A percentile compares a stretch with the other conserved stretches of the same genome.
Evolutionary conservation across 2,888 invertebrate genomes (phyloP).

Genomic region (Drosophila cognata): DNA sequence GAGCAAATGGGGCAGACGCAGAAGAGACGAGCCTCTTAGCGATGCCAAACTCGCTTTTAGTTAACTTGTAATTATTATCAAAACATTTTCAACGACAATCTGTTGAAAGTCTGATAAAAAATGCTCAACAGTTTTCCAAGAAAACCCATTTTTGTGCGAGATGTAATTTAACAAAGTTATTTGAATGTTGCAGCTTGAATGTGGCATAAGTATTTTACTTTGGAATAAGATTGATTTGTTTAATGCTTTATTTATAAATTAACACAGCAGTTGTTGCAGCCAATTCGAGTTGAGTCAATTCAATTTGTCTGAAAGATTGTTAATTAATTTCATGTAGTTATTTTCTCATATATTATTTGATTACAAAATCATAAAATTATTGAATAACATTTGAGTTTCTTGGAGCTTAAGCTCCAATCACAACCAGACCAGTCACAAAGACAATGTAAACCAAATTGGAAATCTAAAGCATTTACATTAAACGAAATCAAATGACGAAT

Average conservation of each 20-base stretch:
- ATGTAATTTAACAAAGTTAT: background rate
- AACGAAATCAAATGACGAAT: conserved; percentile 35
- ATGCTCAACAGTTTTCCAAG: background rate
- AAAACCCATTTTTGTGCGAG: background rate
- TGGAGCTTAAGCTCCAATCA: background rate
- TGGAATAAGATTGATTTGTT: background rate
- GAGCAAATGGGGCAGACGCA: background rate
- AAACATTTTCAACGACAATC: conserved; percentile 55
- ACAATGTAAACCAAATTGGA: conserved; percentile 4
- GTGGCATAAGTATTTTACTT: background rate
- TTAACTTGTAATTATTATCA: conserved; percentile 53
- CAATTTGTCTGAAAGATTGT: background rate
- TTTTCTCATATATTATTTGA: background rate
- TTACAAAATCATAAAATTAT: background rate
- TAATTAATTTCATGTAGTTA: background rate
- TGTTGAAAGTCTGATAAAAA: conserved; percentile 18
- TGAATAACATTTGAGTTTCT: background rate
- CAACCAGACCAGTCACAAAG: conserved; percentile 2
- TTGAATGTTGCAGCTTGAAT: background rate
- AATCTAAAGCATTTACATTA: conserved; percentile 20
- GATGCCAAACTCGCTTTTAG: conserved; percentile 29
- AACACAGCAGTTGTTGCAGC: background rate
- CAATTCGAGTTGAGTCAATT: background rate
- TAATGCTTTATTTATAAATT: background rate
- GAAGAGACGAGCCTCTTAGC: background rate